Evolutionary conservation across 2,113 vertebrate species (phyloP), one percentile per base, ranked within the genome.

Genomic region (Phaethornis superciliosus): DNA sequence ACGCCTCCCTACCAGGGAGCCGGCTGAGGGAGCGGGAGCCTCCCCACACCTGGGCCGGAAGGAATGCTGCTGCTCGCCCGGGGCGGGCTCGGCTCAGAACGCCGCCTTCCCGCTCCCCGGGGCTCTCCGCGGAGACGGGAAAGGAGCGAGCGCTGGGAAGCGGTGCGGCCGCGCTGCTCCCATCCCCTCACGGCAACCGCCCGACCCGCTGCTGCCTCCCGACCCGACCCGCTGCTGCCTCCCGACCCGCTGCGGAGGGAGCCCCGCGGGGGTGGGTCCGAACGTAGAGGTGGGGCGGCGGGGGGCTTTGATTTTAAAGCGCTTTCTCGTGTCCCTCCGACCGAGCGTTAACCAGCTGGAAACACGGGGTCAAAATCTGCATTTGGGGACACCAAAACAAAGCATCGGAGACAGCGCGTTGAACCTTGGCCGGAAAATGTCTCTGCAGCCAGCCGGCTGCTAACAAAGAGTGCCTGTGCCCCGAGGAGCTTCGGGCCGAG

Each of bases 401-500:
- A 42, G 32, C 21, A 33, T 15, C 17, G 15, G 37, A 47, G 24
- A 1, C 17, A 15, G 17, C 8, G 12, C 24, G 46, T 72, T 55
- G 37, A 69, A 24, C 30, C 32, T 15, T 17, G 4, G 3, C 35
- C 10, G 6, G 40, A 16, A 60, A 37, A 37, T 10, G 37, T 40
- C 46, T 19, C 20, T 14, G 26, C 42, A 27, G 74, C 46, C 4
- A 4, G 10, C 54, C 10, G 12, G n/a, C 2, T 10, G 47, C 33
- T 28, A 8, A 47, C n/a, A n/a, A 33, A 49, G 76, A 32, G 33
- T 0, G 69, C 10, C 51, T 1, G 51, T 54, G 51, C 21, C 8
- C 62, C 2, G 65, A 3, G 82, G 10, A 44, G 37, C 46, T 19
- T 3, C 8, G 23, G 23, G 8, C 26, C 26, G 0, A 4, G 30